Base-by-base conservation (phyloP, 2,888 invertebrate species). In the Temnothorax ravouxi region DNA sequence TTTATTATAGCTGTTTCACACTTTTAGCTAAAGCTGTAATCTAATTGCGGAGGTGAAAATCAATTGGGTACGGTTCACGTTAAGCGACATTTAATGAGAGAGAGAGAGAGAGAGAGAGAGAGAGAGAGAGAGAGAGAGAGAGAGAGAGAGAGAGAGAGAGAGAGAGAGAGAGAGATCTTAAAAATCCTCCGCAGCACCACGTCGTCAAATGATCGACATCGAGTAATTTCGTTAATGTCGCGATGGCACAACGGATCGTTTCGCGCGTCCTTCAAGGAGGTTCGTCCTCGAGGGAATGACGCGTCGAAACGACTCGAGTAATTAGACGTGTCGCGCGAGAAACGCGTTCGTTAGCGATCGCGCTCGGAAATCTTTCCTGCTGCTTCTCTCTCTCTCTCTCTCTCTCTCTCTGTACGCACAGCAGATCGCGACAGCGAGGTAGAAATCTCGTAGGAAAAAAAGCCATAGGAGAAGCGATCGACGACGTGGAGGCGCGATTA, bases 271-370 rank as follows among this genome's bases (percentile, higher is more conserved):
- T 80, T 80, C 79, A 13, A 64, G 44, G 13, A 59, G 21, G 56
- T 34, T 56, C 71, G 79, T 79, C 34, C 79, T 59, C 79, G 44
- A 69, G 56, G 44, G 41, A 56, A 41, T n/a, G 21, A n/a, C 67
- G 67, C 56, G 56, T 52, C 25, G 76, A 76, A 25, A 66, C 79
- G 50, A 52, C 6, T 69, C 54, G 44, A 79, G 25, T 69, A 80
- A 72, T 80, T 80, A 80, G 79, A 80, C 47, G 47, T 38, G 59
- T 72, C 71, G 79, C 59, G 79, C 79, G 79, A 79, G 77, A 79
- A 79, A 71, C 56, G 54, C 71, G 47, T 59, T 80, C 34, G 72
- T 72, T 71, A 59, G 59, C 79, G 8, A 59, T 38, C 56, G 13
- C 34, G 41, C 25, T 44, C 44, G 34, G 18, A 71, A 59, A 71